Conservation (phyloP, 1,140 invertebrate genomes). For the Aphelinus certus region DNA sequence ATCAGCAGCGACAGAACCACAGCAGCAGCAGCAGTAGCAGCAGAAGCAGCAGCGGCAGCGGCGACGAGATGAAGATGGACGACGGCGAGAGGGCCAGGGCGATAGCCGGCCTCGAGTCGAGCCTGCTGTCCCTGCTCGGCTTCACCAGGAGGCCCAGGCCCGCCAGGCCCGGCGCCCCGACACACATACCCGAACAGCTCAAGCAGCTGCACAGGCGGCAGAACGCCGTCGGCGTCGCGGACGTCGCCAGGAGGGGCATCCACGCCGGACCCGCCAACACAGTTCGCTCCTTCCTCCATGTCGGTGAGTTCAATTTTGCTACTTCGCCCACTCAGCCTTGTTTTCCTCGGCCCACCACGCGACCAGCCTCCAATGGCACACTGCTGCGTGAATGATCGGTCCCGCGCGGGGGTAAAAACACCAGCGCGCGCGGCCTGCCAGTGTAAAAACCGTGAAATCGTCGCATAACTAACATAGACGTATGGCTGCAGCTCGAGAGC, state of each 20-base stretch:
- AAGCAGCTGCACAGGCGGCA: constrained; percentile 79
- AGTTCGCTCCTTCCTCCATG: constrained; percentile 84
- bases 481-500: too few relatives aligned
- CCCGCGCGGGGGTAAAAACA: too few relatives aligned
- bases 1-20: constrained; percentile 16
- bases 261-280: constrained; percentile 81
- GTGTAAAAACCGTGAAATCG: too few relatives aligned
- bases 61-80: constrained; percentile 21
- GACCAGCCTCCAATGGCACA: too few relatives aligned
- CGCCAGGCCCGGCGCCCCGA: constrained; percentile 43
- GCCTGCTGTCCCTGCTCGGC: constrained; percentile 79
- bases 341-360: too few relatives aligned
- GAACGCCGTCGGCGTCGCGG: constrained; percentile 69
- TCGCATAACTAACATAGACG: too few relatives aligned
- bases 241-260: constrained; percentile 75
- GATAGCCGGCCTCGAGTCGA: constrained; percentile 71
- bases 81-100: constrained; percentile 49
- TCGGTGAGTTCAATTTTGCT: constrained; percentile 69
- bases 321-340: too few relatives aligned
- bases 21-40: neutral
- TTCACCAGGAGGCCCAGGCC: constrained; percentile 71
- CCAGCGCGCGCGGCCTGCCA: too few relatives aligned
- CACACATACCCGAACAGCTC: constrained; percentile 80
- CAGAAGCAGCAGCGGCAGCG: neutral
- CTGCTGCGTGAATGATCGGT: too few relatives aligned